Base-by-base conservation (phyloP, 1,140 invertebrate genomes). In the Cardiocondyla obscurior region DNA sequence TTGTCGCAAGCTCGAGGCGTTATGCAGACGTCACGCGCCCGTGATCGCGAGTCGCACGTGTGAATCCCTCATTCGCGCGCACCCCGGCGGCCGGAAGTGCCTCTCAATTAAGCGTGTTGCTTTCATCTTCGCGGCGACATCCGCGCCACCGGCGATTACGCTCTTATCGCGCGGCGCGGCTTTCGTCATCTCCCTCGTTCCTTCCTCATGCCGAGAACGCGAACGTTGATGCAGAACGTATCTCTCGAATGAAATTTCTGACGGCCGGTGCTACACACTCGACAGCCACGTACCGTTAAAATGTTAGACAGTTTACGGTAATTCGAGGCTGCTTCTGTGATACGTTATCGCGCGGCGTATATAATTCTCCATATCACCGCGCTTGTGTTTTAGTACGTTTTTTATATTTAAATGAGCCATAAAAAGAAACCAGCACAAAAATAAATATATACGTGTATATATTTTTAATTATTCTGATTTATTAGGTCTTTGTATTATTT, bases 41-140 rank as follows among this genome's bases (percentile, higher is more conserved):
- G n/a, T n/a, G 22, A 44, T 74, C 36, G 12, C 28, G 51, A 42
- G n/a, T 72, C 69, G 16, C 51, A 46, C 33, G 28, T 57, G 36
- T 62, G 36, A 74, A 74, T 62, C 49, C 30, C 22, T 53, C 33
- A n/a, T 74, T n/a, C n/a, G n/a, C n/a, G n/a, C n/a, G n/a, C 12
- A 62, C 2, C 22, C 12, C 19, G 14, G 8, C 2, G 5, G 3
- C 2, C 28, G 58, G 28, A 46, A 25, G 28, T 33, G 39, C 22
- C 39, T 62, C 39, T 74, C 55, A 60, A 74, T 76, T 64, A 49
- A 65, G 12, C 19, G 57, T 55, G 16, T 73, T 19, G 14, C 22
- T 49, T 76, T 64, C 28, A 22, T 46, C 28, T 62, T 22, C 28
- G 6, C 28, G 28, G 8, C 55, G n/a, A 62, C 33, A 16, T 69